These are phyloP conservation scores for Ceratina japonica DNA, from an alignment of 1,140 invertebrate species.

Conservation along the genomic window DNA sequence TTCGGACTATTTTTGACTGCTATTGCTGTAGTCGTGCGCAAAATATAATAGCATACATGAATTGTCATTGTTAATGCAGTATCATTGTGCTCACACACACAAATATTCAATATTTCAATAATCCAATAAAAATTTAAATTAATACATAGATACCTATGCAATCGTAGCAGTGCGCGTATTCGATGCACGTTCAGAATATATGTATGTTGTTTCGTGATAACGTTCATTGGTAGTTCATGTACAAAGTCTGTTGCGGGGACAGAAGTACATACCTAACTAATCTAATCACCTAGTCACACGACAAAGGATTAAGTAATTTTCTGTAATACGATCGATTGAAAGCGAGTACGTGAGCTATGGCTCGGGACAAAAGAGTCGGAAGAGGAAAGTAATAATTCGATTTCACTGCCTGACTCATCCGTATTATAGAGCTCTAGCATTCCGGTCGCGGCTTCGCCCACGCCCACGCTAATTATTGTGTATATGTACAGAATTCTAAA, in stretches of 20 bases:
- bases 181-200: neutral
- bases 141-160: neutral
- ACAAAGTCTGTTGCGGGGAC: constrained; percentile 1
- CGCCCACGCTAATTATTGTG: no score
- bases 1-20: no score
- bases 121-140: neutral
- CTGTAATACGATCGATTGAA: constrained; percentile 3
- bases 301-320: constrained; percentile 29
- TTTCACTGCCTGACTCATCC: neutral
- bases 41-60: no score
- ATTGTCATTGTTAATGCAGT: no score
- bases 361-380: neutral
- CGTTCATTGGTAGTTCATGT: constrained; percentile 10
- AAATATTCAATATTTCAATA: neutral
- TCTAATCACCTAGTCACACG: neutral
- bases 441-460: no score
- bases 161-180: neutral
- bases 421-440: constrained; percentile 5
- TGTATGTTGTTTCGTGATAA: neutral
- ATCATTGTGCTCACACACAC: no score
- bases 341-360: neutral
- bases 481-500: no score
- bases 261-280: neutral
- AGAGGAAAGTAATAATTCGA: constrained; percentile 15
- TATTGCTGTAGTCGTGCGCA: no score